These are phyloP conservation scores for Synanthedon myopaeformis DNA, from an alignment of 2,888 invertebrate species.

Conservation along the genomic window DNA sequence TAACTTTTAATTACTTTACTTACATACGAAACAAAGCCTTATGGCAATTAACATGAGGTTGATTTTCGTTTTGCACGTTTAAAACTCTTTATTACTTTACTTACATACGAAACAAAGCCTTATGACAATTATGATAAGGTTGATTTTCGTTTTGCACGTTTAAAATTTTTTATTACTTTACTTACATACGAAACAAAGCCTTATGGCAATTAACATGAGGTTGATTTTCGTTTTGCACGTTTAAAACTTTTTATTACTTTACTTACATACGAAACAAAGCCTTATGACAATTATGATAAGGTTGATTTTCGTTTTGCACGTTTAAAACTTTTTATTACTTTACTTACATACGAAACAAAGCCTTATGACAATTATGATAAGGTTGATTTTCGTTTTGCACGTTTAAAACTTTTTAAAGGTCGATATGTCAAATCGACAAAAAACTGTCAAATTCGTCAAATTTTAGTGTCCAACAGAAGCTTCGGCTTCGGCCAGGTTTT, in stretches of 20 bases:
- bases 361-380: not conserved
- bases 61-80: not conserved
- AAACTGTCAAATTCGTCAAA: no score
- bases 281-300: not conserved
- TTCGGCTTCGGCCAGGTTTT: no score
- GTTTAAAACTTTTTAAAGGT: no score
- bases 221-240: not conserved
- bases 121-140: not conserved
- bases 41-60: not conserved
- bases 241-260: slow-evolving; percentile 3
- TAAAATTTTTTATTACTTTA: slow-evolving; percentile 3
- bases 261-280: no score
- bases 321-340: slow-evolving; percentile 2
- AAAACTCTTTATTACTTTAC: no score
- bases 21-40: no score
- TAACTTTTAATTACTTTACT: slow-evolving; percentile 12
- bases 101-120: no score
- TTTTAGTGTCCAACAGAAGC: no score
- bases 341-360: no score
- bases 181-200: no score
- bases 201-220: not conserved
- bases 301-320: not conserved
- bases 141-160: not conserved
- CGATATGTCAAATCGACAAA: no score
- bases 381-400: not conserved